Conservation (phyloP, 2,888 invertebrate species). For the Enoplolaimus lenunculus region DNA sequence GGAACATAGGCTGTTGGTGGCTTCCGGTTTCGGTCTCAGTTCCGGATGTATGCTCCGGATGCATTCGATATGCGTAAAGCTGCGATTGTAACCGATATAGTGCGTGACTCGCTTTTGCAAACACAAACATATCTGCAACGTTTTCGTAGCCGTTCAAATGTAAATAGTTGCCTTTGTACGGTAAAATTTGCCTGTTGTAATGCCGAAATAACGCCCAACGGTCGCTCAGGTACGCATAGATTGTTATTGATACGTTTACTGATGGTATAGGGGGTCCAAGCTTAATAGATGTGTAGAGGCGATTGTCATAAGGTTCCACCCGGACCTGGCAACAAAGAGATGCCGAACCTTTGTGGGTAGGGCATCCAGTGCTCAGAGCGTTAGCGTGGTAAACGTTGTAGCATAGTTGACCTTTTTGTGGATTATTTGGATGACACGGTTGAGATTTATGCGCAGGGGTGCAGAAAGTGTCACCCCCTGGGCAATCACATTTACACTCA, state of each 20-base stretch:
- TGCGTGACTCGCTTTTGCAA: constrained; percentile 5
- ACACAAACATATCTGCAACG: constrained; percentile 5
- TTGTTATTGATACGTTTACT: background rate
- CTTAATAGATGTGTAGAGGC: background rate
- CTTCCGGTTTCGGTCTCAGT: background rate
- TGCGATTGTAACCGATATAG: background rate
- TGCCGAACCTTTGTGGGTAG: background rate
- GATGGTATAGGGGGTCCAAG: background rate
- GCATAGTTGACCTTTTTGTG: constrained; percentile 5
- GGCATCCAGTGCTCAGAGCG: background rate
- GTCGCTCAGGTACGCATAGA: background rate
- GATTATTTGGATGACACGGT: too few species aligned
- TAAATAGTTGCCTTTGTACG: constrained; percentile 11
- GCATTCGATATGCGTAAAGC: background rate
- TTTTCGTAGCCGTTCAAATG: constrained; percentile 13
- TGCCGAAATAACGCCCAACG: background rate
- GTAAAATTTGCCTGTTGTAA: constrained; percentile 2
- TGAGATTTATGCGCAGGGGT: background rate
- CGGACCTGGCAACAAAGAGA: background rate
- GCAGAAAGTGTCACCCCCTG: constrained; percentile 4
- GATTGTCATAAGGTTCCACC: constrained; percentile 9
- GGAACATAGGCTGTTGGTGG: background rate
- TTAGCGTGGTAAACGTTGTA: background rate
- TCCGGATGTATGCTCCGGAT: background rate
- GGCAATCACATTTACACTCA: constrained; percentile 8